Conservation (phyloP, 2,113 vertebrate species). For the Alces alces region DNA sequence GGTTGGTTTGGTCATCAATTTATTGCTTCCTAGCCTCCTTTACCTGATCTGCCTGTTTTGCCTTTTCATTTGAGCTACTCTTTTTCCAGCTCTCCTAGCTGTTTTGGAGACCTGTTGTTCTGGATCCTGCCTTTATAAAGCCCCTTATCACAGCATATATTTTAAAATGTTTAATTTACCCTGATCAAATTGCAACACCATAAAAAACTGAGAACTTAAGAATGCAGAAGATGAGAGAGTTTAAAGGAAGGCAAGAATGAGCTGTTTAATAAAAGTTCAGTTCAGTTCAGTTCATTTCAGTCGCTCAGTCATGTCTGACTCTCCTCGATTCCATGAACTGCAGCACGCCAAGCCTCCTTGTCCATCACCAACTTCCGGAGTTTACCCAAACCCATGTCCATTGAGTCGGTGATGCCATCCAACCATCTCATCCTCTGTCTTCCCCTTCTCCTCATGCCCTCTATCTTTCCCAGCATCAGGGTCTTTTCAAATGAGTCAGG, state of each 20-base stretch:
- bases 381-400: background rate
- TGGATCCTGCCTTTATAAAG: background rate
- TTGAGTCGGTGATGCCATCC: background rate
- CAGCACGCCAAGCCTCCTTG: background rate
- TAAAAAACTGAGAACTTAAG: background rate
- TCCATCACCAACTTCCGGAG: background rate
- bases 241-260: background rate
- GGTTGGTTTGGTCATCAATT: background rate
- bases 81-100: background rate
- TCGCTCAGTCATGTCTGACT: background rate
- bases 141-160: background rate
- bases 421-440: accelerated
- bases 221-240: background rate
- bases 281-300: background rate
- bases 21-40: background rate
- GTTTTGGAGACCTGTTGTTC: background rate
- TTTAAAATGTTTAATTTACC: background rate
- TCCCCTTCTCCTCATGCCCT: background rate
- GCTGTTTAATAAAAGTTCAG: background rate
- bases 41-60: background rate
- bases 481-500: background rate
- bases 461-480: background rate
- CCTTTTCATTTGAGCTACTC: background rate
- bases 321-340: accelerated
- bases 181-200: background rate